A percentile compares a stretch with the other conserved stretches of the same genome.
phyloP scores from a whole-genome alignment of 1,140 invertebrate genomes.

The Lineus longissimus region DNA sequence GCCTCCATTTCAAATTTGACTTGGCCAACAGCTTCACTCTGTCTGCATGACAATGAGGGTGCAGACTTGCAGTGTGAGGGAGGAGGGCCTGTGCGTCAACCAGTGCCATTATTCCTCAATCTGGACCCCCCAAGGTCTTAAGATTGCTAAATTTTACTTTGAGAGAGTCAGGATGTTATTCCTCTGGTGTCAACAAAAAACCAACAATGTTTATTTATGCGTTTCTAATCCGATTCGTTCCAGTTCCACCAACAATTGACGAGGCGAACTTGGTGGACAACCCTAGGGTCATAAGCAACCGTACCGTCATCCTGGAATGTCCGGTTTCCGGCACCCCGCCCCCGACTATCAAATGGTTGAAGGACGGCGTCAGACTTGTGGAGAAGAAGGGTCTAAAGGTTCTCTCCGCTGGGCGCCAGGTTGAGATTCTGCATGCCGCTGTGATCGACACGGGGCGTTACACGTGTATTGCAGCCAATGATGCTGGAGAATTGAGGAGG shows the following conservation, averaged over 20 bases:
- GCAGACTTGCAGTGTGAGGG: too few relatives aligned
- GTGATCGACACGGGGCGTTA: slow-evolving; percentile 44
- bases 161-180: too few relatives aligned
- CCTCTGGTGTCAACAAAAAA: too few relatives aligned
- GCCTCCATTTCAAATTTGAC: too few relatives aligned
- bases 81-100: too few relatives aligned
- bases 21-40: too few relatives aligned
- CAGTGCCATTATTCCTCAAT: too few relatives aligned
- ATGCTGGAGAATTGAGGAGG: slow-evolving; percentile 54
- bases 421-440: slow-evolving; percentile 31
- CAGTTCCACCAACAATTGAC: slow-evolving; percentile 56
- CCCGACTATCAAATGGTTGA: slow-evolving; percentile 51
- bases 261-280: slow-evolving; percentile 56
- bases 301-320: slow-evolving; percentile 51
- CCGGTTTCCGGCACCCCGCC: slow-evolving; percentile 53
- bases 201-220: too few relatives aligned
- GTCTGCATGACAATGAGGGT: too few relatives aligned
- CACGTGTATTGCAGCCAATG: slow-evolving; percentile 58
- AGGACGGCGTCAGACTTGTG: slow-evolving; percentile 31
- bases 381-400: slow-evolving; percentile 23
- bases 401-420: slow-evolving; percentile 24
- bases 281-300: slow-evolving; percentile 39
- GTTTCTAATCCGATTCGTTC: slow-evolving; percentile 14
- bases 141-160: too few relatives aligned
- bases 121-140: too few relatives aligned